Evolutionary conservation across 2,797 vertebrate species (phyloP), one percentile per base, ranked within the genome.

Genomic region (Thalassophryne amazonica): DNA sequence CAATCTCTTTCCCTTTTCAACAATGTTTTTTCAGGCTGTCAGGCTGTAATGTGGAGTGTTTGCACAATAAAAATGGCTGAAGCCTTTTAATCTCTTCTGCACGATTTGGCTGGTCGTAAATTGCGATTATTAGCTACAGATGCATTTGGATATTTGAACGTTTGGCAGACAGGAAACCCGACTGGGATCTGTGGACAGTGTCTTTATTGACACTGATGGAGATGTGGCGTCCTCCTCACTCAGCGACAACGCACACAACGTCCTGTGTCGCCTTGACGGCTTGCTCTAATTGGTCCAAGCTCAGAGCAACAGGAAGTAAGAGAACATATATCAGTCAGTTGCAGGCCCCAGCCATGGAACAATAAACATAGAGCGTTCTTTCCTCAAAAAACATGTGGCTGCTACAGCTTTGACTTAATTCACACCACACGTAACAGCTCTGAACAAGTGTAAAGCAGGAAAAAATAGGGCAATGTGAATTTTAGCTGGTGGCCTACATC

Each of bases 271-370:
- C 70, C 25, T 21, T 35, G 28, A 28, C 18, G 42, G 43, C 37
- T 52, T 33, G 21, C 49, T 73, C 37, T 38, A 57, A 80, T 76
- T 77, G 63, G 74, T 19, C 53, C 24, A 9, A 52, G 49, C 3
- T 20, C 39, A 27, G 38, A 52, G 62, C 36, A 51, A 76, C 69
- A 78, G 84, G 78, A 84, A 83, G 49, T 28, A 28, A 18, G 31
- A 32, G 78, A 69, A 77, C 66, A 69, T 87, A 83, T 84, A 87
- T 89, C 82, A 85, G 66, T 88, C 83, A 84, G 21, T 68, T 69
- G 45, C 62, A 60, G 62, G 55, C 50, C 25, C 28, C 25, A 28
- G 11, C 3, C 25, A 28, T 29, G 15, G 12, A 14, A 17, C 47
- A 33, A 45, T 18, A 41, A 34, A 55, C 19, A 25, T 9, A 37